Conservation (phyloP, 2,888 invertebrate genomes). For the Agrilus cyanescens region DNA sequence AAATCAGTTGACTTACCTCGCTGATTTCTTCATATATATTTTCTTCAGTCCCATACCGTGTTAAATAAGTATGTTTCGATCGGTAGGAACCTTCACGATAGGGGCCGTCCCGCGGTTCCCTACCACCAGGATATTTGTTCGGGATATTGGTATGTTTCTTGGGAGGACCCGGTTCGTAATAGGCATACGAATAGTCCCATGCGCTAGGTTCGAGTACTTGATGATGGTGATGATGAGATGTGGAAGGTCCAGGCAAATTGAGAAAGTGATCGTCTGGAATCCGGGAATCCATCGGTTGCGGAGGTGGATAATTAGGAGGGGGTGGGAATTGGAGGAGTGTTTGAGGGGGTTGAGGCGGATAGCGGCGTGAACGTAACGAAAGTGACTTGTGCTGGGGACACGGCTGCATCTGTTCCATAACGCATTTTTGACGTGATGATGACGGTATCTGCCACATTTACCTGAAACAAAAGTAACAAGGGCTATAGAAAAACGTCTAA, state of each 20-base stretch:
- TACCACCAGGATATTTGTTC: slow-evolving; percentile 28
- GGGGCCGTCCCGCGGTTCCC: slow-evolving; percentile 28
- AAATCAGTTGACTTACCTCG: slow-evolving; percentile 42
- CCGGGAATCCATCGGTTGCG: slow-evolving; percentile 30
- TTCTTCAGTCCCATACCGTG: slow-evolving; percentile 66
- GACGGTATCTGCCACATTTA: slow-evolving; percentile 31
- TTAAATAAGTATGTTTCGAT: slow-evolving; percentile 30
- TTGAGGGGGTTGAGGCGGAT: slow-evolving; percentile 17
- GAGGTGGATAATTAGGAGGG: slow-evolving; percentile 59
- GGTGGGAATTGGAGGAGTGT: slow-evolving; percentile 61
- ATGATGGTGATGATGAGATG: slow-evolving; percentile 20
- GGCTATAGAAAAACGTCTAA: not conserved
- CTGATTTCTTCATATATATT: slow-evolving; percentile 74
- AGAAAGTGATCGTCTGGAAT: slow-evolving; percentile 29
- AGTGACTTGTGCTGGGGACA: slow-evolving; percentile 4
- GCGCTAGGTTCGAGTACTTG: slow-evolving; percentile 24
- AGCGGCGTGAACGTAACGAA: slow-evolving; percentile 3
- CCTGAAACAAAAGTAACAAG: slow-evolving; percentile 19
- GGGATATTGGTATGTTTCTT: slow-evolving; percentile 54
- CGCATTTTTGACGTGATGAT: slow-evolving; percentile 25
- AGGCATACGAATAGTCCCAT: slow-evolving; percentile 70
- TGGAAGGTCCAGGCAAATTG: slow-evolving; percentile 26
- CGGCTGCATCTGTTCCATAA: slow-evolving; percentile 22
- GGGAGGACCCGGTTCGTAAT: slow-evolving; percentile 60
- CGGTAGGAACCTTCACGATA: slow-evolving; percentile 30